Conservation (phyloP, 2,113 vertebrate genomes). For the Eudorcas thomsonii region DNA sequence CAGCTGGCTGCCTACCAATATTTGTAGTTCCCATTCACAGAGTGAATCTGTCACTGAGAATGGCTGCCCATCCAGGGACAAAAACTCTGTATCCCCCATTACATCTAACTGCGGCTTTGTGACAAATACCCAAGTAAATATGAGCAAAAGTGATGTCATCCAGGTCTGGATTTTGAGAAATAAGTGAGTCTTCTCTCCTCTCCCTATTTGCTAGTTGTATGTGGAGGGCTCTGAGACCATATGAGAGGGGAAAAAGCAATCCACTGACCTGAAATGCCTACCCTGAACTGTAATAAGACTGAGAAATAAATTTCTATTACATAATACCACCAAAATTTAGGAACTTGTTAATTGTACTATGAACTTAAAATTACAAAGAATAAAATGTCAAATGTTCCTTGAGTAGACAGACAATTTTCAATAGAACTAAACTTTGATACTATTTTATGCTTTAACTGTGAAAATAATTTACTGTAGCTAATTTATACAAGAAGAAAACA, state of each 20-base stretch:
- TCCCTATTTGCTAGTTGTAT: background rate
- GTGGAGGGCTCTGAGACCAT: background rate
- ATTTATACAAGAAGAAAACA: constrained; percentile 34
- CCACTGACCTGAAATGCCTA: background rate
- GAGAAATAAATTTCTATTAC: background rate
- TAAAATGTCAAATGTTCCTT: background rate
- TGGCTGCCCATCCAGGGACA: background rate
- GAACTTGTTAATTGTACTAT: background rate
- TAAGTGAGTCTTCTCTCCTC: background rate
- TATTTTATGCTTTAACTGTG: background rate
- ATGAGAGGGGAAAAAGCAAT: background rate
- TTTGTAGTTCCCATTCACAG: background rate
- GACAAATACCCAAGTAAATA: background rate
- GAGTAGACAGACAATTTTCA: constrained; percentile 28
- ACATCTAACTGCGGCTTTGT: background rate
- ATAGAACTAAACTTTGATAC: background rate
- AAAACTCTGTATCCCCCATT: background rate
- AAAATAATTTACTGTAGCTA: constrained; percentile 16
- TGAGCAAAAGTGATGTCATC: background rate
- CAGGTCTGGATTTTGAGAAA: background rate
- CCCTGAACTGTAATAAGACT: background rate
- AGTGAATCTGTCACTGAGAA: background rate
- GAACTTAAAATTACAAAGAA: background rate
- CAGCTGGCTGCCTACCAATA: background rate
- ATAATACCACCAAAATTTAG: background rate